A percentile compares a stretch with the other conserved stretches of the same genome.
Evolutionary conservation across 2,888 invertebrate genomes (phyloP).

Genomic region (Pecten maximus): DNA sequence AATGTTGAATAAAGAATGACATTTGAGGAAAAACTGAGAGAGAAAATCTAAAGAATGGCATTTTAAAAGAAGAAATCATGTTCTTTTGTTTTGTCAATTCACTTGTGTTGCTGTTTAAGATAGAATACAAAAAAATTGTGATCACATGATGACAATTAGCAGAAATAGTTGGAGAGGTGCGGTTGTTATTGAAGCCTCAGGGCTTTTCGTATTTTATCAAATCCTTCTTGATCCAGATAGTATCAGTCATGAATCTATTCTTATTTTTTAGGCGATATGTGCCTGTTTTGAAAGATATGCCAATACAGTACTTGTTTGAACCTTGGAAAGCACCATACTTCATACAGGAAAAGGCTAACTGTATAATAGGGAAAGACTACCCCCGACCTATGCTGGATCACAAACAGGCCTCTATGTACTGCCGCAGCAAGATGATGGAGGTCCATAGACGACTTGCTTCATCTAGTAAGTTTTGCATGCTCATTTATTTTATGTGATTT

Average conservation of each 20-base stretch:
- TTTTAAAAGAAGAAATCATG: no score
- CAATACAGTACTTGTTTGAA: constrained; percentile 75
- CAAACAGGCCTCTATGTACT: constrained; percentile 65
- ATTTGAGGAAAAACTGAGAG: no score
- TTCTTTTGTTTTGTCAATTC: not conserved
- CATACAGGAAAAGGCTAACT: constrained; percentile 75
- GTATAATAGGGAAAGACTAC: constrained; percentile 77
- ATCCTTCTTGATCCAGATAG: no score
- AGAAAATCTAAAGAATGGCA: no score
- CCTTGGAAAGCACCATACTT: constrained; percentile 79
- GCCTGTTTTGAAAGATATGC: constrained; percentile 77
- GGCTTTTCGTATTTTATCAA: no score
- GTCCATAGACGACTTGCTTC: constrained; percentile 49
- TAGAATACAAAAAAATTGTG: no score
- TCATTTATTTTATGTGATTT: not conserved
- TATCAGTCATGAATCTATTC: no score
- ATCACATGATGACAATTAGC: no score
- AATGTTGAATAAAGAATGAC: no score
- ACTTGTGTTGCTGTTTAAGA: no score
- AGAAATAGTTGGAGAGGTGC: no score
- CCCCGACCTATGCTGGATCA: constrained; percentile 79
- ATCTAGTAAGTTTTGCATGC: not conserved
- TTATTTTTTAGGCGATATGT: constrained; percentile 76
- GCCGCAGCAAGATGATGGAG: constrained; percentile 68
- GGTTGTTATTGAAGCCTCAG: no score